Percentiles rank a stretch among this genome's conserved stretches.
These are phyloP conservation scores for Caenorhabditis imperialis DNA, from an alignment of 2,888 invertebrate genomes.

Conservation along the genomic window DNA sequence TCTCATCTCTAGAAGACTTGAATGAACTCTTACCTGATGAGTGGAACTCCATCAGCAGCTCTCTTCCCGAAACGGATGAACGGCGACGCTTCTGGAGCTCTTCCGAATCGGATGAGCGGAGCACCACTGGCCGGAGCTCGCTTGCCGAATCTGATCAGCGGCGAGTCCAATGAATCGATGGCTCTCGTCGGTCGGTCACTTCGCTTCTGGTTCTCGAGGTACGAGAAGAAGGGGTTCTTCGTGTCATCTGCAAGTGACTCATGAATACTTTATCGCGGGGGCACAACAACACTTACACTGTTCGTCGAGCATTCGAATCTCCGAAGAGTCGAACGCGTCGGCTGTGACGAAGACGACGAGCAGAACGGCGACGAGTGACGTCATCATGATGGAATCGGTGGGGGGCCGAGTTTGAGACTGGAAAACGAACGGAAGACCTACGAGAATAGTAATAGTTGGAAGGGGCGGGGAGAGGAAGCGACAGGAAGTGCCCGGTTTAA, in stretches of 20 bases:
- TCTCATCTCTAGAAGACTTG: background rate
- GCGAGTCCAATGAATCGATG: conserved; percentile 34
- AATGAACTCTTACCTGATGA: conserved; percentile 44
- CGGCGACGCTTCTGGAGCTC: conserved; percentile 60
- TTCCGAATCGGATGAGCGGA: conserved; percentile 59
- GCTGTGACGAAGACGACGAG: conserved; percentile 38
- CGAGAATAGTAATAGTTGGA: conserved; percentile 25
- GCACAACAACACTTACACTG: conserved; percentile 61
- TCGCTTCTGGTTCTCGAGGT: conserved; percentile 32
- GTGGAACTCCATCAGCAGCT: conserved; percentile 43
- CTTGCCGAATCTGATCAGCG: conserved; percentile 73
- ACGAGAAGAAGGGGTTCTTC: conserved; percentile 27
- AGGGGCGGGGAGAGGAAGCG: conserved; percentile 1
- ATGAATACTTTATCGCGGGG: conserved; percentile 2
- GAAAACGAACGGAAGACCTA: conserved; percentile 11
- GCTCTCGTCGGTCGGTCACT: conserved; percentile 45
- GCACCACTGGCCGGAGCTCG: conserved; percentile 59
- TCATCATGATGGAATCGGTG: conserved; percentile 46
- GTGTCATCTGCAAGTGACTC: conserved; percentile 34
- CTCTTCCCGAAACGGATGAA: conserved; percentile 70
- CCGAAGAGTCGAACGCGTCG: conserved; percentile 69
- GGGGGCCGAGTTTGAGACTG: conserved; percentile 58
- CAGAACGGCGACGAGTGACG: conserved; percentile 25
- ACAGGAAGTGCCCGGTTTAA: conserved; percentile 27
- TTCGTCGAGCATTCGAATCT: conserved; percentile 72